phyloP scores from a whole-genome alignment of 1,140 invertebrate species.

The Pollicipes pollicipes region DNA sequence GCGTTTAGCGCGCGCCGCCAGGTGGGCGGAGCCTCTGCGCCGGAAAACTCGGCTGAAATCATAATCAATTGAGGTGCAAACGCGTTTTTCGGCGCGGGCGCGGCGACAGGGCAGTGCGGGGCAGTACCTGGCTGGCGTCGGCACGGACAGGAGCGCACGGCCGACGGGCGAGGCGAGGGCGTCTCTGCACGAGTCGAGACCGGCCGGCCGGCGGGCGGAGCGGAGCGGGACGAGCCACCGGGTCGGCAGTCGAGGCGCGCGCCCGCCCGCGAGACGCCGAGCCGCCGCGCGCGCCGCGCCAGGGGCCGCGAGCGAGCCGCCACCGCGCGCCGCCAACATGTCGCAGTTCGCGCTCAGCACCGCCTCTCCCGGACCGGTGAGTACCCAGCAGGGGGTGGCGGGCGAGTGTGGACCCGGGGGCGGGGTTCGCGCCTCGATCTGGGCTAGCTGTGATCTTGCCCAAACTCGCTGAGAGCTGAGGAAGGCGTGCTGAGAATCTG shows the following conservation, averaged over 20 bases:
- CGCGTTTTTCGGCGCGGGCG: background rate
- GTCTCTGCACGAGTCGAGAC: too few relatives aligned
- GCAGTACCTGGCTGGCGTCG: background rate
- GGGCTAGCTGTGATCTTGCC: too few relatives aligned
- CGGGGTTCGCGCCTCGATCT: too few relatives aligned
- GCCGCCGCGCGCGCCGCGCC: too few relatives aligned
- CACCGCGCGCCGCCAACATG: background rate
- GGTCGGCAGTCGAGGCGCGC: background rate
- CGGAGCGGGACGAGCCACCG: background rate
- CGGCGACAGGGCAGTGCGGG: background rate
- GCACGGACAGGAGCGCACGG: background rate
- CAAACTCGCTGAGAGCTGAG: too few relatives aligned
- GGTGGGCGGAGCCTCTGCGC: background rate
- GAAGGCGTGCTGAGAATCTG: too few relatives aligned
- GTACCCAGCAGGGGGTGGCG: too few relatives aligned
- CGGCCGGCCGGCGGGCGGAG: background rate
- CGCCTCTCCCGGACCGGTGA: background rate
- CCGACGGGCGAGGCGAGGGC: background rate
- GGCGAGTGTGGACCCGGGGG: too few relatives aligned
- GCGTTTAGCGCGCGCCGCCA: background rate
- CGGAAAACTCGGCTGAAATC: background rate
- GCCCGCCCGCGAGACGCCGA: background rate
- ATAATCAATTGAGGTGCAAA: conserved; percentile 2
- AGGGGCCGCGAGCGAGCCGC: too few relatives aligned
- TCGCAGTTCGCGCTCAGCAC: background rate